Evolutionary conservation across 2,888 invertebrate species (phyloP).

Genomic region (Plutella xylostella): DNA sequence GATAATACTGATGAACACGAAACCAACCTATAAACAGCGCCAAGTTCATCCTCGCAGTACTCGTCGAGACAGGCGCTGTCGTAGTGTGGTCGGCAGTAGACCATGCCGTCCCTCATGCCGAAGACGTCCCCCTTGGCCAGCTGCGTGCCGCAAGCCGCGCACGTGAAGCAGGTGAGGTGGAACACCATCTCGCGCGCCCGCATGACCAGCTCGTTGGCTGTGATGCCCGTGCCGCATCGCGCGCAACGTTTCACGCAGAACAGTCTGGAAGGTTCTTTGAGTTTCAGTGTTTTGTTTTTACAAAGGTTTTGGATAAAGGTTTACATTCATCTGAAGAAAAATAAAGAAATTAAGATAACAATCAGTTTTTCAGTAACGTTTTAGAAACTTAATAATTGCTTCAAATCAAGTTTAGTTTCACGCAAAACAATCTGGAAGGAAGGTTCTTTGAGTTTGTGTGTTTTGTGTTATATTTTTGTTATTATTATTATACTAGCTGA

Average conservation of each 20-base stretch:
- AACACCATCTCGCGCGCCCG: constrained; percentile 87
- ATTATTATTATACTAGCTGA: too few species aligned
- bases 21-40: constrained; percentile 54
- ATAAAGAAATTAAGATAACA: too few species aligned
- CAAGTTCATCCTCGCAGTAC: constrained; percentile 72
- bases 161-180: constrained; percentile 91
- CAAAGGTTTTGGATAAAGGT: too few species aligned
- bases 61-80: constrained; percentile 71
- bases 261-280: constrained; percentile 75
- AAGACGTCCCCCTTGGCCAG: constrained; percentile 92
- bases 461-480: too few species aligned
- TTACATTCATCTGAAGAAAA: too few species aligned
- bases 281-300: neutral
- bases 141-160: constrained; percentile 83
- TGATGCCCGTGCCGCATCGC: constrained; percentile 86
- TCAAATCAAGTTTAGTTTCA: too few species aligned
- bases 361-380: too few species aligned
- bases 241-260: constrained; percentile 89
- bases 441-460: too few species aligned
- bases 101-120: constrained; percentile 85
- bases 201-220: constrained; percentile 92
- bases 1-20: too few species aligned
- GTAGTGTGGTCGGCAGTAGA: constrained; percentile 76
- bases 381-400: too few species aligned
- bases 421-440: too few species aligned